Conservation (phyloP, 2,797 vertebrate species). For the Sebastes diploproa region DNA sequence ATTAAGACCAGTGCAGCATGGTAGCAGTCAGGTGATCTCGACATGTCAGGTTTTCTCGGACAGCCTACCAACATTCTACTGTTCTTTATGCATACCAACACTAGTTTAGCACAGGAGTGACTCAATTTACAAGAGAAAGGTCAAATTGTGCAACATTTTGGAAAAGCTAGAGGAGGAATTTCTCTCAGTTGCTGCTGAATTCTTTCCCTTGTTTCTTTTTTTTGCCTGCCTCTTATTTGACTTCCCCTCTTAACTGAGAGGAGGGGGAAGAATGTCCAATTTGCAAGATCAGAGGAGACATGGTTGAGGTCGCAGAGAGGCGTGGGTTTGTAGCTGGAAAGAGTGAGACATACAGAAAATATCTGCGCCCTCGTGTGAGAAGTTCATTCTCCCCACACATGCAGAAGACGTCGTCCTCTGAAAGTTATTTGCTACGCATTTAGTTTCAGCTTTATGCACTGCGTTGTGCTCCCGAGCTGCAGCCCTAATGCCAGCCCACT, state of each 20-base stretch:
- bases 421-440: conserved; percentile 34
- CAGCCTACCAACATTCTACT: background rate
- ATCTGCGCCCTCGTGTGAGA: conserved; percentile 48
- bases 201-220: conserved; percentile 1
- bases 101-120: conserved; percentile 6
- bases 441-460: conserved; percentile 18
- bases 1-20: conserved; percentile 4
- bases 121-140: conserved; percentile 5
- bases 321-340: conserved; percentile 47
- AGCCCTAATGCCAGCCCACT: background rate
- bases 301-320: conserved; percentile 42
- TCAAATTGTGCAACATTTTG: conserved; percentile 19
- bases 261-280: conserved; percentile 36
- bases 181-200: conserved; percentile 30
- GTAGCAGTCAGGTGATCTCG: background rate
- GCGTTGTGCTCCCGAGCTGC: background rate
- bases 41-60: background rate
- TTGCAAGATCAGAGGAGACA: conserved; percentile 61
- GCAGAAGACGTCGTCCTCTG: conserved; percentile 30
- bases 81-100: conserved; percentile 10
- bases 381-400: conserved; percentile 40
- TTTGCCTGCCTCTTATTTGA: conserved; percentile 23
- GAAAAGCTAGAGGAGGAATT: conserved; percentile 42
- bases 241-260: conserved; percentile 9
- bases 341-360: conserved; percentile 48